Evolutionary conservation across 2,888 invertebrate species (phyloP).

Genomic region (Ectemnius lituratus): DNA sequence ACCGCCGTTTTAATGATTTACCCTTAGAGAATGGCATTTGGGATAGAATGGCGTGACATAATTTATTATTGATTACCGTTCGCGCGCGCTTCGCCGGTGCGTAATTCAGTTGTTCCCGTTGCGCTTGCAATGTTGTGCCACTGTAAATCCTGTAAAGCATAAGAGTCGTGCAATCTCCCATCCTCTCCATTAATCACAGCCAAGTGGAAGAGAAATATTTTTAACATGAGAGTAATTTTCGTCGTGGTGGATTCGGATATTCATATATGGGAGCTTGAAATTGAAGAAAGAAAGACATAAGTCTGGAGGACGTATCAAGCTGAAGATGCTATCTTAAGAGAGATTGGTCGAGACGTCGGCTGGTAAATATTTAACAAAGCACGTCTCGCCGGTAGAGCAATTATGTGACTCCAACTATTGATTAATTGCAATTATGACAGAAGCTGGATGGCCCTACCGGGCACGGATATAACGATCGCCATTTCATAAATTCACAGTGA

Average conservation of each 20-base stretch:
- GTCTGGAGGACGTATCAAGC: background rate
- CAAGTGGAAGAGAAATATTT: too few relatives aligned
- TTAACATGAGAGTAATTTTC: too few relatives aligned
- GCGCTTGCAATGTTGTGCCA: background rate
- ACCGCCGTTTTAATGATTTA: constrained; percentile 62
- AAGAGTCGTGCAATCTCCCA: background rate
- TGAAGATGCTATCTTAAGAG: constrained; percentile 8
- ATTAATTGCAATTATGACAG: constrained; percentile 54
- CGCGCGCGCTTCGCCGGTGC: constrained; percentile 17
- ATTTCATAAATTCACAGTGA: constrained; percentile 64
- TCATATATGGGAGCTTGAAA: too few relatives aligned
- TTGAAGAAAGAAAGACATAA: background rate
- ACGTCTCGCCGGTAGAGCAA: constrained; percentile 51
- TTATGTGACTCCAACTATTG: constrained; percentile 55
- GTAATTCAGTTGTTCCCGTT: constrained; percentile 26
- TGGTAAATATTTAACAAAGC: constrained; percentile 53
- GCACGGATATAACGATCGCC: constrained; percentile 58
- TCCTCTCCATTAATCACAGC: background rate
- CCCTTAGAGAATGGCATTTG: constrained; percentile 56
- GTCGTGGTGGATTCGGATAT: too few relatives aligned
- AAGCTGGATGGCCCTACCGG: constrained; percentile 36
- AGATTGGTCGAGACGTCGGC: constrained; percentile 27
- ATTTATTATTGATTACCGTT: constrained; percentile 58
- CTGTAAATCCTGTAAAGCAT: too few relatives aligned
- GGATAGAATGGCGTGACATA: constrained; percentile 42